Conservation (phyloP, 2,797 vertebrate species). For the Tarsius wallacei region DNA sequence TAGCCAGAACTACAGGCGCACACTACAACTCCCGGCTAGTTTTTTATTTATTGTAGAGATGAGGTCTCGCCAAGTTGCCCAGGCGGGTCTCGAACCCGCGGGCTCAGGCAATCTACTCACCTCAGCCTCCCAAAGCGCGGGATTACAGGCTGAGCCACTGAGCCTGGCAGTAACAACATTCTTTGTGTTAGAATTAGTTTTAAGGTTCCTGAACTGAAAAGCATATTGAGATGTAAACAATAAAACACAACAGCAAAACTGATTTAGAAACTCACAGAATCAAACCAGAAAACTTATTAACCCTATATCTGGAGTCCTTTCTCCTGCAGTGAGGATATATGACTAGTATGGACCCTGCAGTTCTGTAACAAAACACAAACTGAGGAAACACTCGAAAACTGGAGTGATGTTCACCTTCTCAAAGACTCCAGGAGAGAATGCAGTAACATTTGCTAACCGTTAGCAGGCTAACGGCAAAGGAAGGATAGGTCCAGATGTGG, state of each 20-base stretch:
- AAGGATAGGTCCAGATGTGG: not conserved
- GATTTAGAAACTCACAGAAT: slow-evolving; percentile 25
- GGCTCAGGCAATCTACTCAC: no score
- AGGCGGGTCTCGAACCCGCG: no score
- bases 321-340: not conserved
- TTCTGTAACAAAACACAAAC: not conserved
- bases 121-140: no score
- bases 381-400: not conserved
- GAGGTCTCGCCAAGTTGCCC: no score
- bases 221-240: not conserved
- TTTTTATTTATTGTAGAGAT: no score
- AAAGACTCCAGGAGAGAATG: not conserved
- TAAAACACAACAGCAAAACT: slow-evolving; percentile 17
- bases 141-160: no score
- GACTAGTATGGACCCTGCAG: not conserved
- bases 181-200: not conserved
- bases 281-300: not conserved
- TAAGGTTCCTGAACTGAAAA: slow-evolving; percentile 56
- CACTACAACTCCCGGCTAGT: no score
- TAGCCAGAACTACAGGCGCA: no score
- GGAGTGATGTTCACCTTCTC: not conserved
- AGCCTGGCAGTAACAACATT: not conserved
- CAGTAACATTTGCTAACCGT: not conserved
- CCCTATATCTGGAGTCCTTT: not conserved
- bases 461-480: not conserved